Base-by-base conservation (phyloP, 2,888 invertebrate genomes). In the Campoplex capitator region DNA sequence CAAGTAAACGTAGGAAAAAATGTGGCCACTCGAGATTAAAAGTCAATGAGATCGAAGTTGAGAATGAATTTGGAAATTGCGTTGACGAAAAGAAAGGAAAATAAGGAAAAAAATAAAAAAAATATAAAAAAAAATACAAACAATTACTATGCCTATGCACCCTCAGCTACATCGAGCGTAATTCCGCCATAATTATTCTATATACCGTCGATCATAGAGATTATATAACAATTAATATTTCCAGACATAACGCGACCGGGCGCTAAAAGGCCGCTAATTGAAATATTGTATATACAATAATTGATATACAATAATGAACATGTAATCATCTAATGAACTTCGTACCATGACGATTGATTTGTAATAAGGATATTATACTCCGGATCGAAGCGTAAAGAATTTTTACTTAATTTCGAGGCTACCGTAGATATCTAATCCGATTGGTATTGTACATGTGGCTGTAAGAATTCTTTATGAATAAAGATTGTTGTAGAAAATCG, bases 381-480 rank as follows among this genome's bases (percentile, higher is more conserved):
- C 90, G 91, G 91, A 92, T 91, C 91, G 89, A 91, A 91, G 90
- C 92, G 92, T 88, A 83, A 82, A 88, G 84, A 89, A 89, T 89
- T 90, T 89, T 84, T 90, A 89, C 88, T 89, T 88, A 38, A 88
- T 89, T 89, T 88, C 84, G 86, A 91, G 90, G 90, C 92, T 92
- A 92, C 89, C 90, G 91, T 92, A 90, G 90, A 91, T 91, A 92
- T 91, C 92, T 93, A 89, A 92, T 91, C 91, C 90, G 90, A 93
- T 91, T 92, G 91, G 91, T 93, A 93, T 93, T 93, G 92, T 93
- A 93, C 91, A 93, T 92, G 93, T 93, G 92, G 92, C 93, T 94
- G 93, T 93, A 94, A 93, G 91, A 91, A 92, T 92, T 93, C 92
- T 92, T 93, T 93, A 93, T 92, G 92, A 93, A 94, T 94, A 94